Base-by-base conservation (phyloP, 2,113 vertebrate genomes). In the Notothenia rossii region DNA sequence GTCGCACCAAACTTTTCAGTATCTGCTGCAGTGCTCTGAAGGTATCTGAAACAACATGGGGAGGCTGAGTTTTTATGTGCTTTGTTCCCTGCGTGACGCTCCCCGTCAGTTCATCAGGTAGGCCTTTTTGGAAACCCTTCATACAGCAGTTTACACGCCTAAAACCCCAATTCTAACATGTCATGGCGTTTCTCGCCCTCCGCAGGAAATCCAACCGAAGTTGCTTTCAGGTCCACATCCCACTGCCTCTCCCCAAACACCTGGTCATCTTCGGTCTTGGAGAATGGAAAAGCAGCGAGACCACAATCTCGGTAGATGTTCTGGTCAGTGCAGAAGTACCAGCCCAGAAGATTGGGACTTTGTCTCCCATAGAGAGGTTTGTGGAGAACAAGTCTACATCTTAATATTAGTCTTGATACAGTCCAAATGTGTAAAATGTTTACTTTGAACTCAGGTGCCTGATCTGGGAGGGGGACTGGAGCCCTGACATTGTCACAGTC, bases 391-490 rank as follows among this genome's bases (percentile, higher is more conserved):
- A 40, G 36, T 40, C 36, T 6, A 40, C 1, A 7, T 40, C 36
- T 40, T 40, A 7, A 40, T 40, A 40, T 40, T 3, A 29, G 29
- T 29, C 29, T 29, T 29, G 4, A 40, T 40, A 40, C 36, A 7
- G 17, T 36, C 2, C 43, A 2, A 60, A 17, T 25, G 1, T 14
- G 10, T 48, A 0, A 5, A 14, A 45, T 1, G 17, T 0, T 0
- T 29, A 36, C 29, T 59, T 10, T 69, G n/a, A 55, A 10, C 81
- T 33, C 89, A 97, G 97, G 88, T 97, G 94, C 49, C 89, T 97
- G 54, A 94, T 95, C 36, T 97, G 97, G 96, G 95, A 97, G 88
- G 96, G 92, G 25, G 93, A 92, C 20, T 98, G 96, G 97, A 95
- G 88, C 36, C 1, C 82, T 10, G 96, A 96, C 75, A 29, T 97